These are phyloP conservation scores for Heliangelus exortis DNA, from an alignment of 2,797 vertebrate species.

Conservation along the genomic window DNA sequence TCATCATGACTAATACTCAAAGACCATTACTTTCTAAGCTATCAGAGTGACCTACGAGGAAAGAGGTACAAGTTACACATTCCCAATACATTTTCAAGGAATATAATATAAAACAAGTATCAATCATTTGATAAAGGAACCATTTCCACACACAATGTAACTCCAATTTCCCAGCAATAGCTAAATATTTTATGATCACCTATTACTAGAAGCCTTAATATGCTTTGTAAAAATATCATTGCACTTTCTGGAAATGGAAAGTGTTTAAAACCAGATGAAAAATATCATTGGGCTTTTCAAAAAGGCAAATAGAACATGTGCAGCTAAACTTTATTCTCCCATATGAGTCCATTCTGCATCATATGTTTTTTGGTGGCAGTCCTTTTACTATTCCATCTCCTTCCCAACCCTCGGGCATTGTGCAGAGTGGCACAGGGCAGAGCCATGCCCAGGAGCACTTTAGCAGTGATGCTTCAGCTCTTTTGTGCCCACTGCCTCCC, in stretches of 20 bases:
- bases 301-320: background rate
- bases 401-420: background rate
- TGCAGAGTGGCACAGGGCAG: background rate
- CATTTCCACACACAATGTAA: background rate
- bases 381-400: background rate
- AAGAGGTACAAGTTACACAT: background rate
- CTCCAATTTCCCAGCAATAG: conserved; percentile 3
- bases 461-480: background rate
- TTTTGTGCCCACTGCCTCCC: background rate
- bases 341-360: background rate
- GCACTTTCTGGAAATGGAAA: background rate
- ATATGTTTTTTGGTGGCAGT: background rate
- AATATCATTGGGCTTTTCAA: background rate
- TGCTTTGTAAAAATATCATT: background rate
- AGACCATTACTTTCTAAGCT: background rate
- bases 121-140: conserved; percentile 16
- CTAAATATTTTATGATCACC: conserved; percentile 2
- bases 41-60: background rate
- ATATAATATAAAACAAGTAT: background rate
- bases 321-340: background rate
- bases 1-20: background rate
- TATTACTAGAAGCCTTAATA: conserved; percentile 5
- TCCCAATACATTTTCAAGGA: background rate
- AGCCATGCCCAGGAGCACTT: background rate
- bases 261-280: background rate